Evolutionary conservation across 2,888 invertebrate genomes (phyloP).

Genomic region (Creontiades dilutus): DNA sequence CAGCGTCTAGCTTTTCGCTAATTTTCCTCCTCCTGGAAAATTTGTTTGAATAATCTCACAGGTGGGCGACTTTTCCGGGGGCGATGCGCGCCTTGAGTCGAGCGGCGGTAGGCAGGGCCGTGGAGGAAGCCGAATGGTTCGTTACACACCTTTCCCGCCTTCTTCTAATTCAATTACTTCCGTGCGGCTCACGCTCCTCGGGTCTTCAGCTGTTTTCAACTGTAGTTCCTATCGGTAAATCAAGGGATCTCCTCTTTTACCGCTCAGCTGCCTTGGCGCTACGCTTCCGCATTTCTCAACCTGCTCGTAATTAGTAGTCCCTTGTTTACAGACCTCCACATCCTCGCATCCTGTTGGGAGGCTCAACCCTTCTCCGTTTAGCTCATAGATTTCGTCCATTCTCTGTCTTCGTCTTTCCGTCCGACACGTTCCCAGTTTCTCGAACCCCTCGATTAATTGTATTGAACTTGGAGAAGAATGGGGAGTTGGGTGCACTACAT

Average conservation of each 20-base stretch:
- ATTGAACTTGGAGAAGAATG: neutral
- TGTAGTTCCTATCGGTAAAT: slow-evolving; percentile 22
- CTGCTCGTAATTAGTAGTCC: slow-evolving; percentile 22
- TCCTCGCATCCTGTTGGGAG: neutral
- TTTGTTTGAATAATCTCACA: slow-evolving; percentile 31
- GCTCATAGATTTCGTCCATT: neutral
- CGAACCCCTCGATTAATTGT: neutral
- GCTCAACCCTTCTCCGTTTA: neutral
- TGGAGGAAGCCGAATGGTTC: slow-evolving; percentile 13
- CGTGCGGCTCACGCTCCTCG: neutral
- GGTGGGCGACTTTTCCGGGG: neutral
- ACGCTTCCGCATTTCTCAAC: slow-evolving; percentile 15
- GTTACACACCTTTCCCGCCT: slow-evolving; percentile 24
- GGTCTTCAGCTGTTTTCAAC: neutral
- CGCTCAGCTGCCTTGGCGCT: neutral
- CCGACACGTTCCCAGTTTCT: neutral
- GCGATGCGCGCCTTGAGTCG: neutral
- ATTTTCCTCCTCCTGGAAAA: slow-evolving; percentile 10
- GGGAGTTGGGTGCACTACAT: no score
- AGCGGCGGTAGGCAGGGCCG: neutral
- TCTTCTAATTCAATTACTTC: slow-evolving; percentile 35
- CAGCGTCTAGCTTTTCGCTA: neutral
- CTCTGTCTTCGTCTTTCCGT: neutral
- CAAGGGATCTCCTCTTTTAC: neutral
- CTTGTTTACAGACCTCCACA: neutral